These are phyloP conservation scores for Leistus spinibarbis DNA, from an alignment of 2,888 invertebrate genomes.

Conservation along the genomic window DNA sequence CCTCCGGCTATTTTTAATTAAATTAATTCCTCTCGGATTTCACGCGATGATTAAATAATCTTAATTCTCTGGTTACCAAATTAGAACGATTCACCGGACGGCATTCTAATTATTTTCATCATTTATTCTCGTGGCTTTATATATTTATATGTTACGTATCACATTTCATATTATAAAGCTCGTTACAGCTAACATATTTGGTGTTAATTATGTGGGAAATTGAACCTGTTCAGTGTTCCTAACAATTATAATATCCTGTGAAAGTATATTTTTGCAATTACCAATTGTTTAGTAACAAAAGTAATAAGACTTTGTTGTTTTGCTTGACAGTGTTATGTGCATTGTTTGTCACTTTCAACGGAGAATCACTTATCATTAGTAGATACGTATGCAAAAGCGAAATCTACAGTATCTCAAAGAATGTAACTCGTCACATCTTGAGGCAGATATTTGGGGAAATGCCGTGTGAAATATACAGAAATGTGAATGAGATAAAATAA, in stretches of 20 bases:
- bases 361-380: background rate
- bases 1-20: slow-evolving; percentile 5
- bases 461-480: background rate
- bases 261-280: too few species aligned
- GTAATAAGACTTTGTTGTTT: too few species aligned
- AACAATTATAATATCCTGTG: too few species aligned
- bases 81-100: background rate
- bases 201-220: too few species aligned
- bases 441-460: background rate
- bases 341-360: too few species aligned
- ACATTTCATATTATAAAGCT: too few species aligned
- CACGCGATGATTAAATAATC: slow-evolving; percentile 23
- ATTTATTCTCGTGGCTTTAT: too few species aligned
- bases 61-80: slow-evolving; percentile 13
- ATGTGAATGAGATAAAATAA: slow-evolving; percentile 29
- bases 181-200: too few species aligned
- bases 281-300: too few species aligned
- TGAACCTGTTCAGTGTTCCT: too few species aligned
- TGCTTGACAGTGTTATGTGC: too few species aligned
- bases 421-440: background rate
- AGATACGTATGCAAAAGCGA: background rate
- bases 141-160: too few species aligned
- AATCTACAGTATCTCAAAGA: background rate
- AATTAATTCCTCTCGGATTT: slow-evolving; percentile 29
- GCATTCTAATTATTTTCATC: slow-evolving; percentile 5